These are phyloP conservation scores for Coleophora deauratella DNA, from an alignment of 2,888 invertebrate genomes.

Conservation along the genomic window DNA sequence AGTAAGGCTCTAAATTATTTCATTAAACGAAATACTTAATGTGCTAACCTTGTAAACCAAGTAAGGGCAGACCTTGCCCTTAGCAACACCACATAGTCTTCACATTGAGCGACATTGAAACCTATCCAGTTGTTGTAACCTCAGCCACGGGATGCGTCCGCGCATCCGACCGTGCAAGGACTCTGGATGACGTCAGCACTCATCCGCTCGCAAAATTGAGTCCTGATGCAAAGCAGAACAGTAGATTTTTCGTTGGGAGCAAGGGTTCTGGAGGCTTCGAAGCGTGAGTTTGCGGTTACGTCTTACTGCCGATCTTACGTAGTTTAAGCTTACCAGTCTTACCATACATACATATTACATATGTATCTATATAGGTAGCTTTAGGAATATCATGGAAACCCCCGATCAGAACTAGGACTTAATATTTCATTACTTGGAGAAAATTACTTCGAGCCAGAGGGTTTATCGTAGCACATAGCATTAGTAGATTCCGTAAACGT, in stretches of 20 bases:
- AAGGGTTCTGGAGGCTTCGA: slow-evolving; percentile 20
- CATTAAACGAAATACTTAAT: too few species aligned
- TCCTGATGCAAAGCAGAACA: slow-evolving; percentile 26
- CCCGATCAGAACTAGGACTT: too few species aligned
- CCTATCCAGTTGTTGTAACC: slow-evolving; percentile 61
- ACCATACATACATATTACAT: too few species aligned
- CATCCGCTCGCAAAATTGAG: slow-evolving; percentile 26
- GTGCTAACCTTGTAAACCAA: not conserved
- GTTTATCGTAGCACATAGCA: too few species aligned
- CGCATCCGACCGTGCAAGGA: slow-evolving; percentile 66
- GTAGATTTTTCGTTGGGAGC: slow-evolving; percentile 22
- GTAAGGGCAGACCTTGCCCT: slow-evolving; percentile 24
- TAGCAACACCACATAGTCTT: slow-evolving; percentile 49
- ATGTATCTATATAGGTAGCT: too few species aligned
- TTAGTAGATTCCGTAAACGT: too few species aligned
- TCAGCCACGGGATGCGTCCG: slow-evolving; percentile 57
- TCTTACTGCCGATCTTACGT: not conserved
- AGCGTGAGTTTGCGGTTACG: not conserved
- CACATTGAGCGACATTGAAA: slow-evolving; percentile 52
- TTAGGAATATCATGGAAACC: too few species aligned
- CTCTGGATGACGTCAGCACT: slow-evolving; percentile 48
- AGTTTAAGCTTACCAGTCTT: not conserved
- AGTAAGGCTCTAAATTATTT: too few species aligned
- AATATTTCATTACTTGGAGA: too few species aligned
- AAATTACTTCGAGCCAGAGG: too few species aligned